Conservation (phyloP, 2,888 invertebrate genomes). For the Gibbula magus region DNA sequence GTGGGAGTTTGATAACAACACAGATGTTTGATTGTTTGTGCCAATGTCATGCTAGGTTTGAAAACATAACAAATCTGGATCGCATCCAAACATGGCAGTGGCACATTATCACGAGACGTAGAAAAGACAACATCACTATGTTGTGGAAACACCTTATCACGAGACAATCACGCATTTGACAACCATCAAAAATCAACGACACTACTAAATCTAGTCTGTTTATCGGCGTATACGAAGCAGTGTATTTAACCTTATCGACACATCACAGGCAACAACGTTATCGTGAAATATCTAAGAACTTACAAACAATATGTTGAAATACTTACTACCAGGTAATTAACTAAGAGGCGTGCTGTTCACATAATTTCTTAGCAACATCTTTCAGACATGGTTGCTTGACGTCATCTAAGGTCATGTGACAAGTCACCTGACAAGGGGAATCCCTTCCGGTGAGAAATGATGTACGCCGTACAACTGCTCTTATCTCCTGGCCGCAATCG, state of each 20-base stretch:
- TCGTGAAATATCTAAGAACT: neutral
- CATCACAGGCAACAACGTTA: no score
- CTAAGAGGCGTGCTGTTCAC: neutral
- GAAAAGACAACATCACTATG: no score
- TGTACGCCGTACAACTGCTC: neutral
- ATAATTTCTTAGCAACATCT: constrained; percentile 16
- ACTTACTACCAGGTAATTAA: neutral
- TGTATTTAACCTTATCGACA: no score
- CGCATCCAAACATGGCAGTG: no score
- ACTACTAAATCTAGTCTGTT: neutral
- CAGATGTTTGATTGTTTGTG: no score
- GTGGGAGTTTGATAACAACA: no score
- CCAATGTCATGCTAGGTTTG: no score
- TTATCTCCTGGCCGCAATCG: no score
- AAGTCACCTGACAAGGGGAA: constrained; percentile 43
- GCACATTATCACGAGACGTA: no score
- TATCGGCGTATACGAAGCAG: no score
- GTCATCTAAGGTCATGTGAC: constrained; percentile 51
- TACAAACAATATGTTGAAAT: neutral
- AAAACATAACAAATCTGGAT: no score
- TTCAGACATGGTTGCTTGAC: constrained; percentile 39
- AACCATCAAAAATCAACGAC: neutral
- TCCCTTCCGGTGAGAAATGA: constrained; percentile 41
- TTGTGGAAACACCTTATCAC: no score
- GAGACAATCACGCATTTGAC: neutral